Conservation (phyloP, 2,797 vertebrate genomes). For the Anguilla megastoma region DNA sequence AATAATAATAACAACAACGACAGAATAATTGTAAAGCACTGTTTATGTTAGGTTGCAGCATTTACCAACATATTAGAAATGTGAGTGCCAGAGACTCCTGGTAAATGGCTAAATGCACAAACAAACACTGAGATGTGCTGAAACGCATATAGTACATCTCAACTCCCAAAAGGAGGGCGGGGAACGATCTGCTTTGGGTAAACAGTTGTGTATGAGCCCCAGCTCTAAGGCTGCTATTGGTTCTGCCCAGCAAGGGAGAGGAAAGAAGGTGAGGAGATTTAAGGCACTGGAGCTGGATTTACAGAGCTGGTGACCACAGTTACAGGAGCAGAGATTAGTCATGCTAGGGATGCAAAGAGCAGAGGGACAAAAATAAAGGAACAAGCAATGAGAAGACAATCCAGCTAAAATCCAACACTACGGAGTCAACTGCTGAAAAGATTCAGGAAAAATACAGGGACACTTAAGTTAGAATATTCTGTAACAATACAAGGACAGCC, state of each 20-base stretch:
- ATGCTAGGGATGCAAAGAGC: not conserved
- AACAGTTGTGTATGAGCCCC: not conserved
- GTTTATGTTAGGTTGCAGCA: too few species aligned
- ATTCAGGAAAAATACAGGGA: not conserved
- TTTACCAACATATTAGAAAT: too few species aligned
- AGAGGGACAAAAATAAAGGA: not conserved
- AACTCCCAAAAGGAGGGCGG: not conserved
- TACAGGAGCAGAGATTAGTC: not conserved
- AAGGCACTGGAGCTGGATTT: not conserved
- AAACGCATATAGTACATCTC: not conserved
- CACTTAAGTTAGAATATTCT: not conserved
- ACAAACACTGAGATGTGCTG: not conserved
- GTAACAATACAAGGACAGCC: not conserved
- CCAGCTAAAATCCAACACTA: not conserved
- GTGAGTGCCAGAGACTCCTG: not conserved
- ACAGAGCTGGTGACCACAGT: not conserved
- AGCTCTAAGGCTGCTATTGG: not conserved
- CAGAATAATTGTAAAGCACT: too few species aligned
- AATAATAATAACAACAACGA: too few species aligned
- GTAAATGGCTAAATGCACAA: not conserved
- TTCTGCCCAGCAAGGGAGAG: not conserved
- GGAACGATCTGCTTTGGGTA: not conserved
- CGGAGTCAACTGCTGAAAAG: not conserved
- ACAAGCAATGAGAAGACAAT: not conserved
- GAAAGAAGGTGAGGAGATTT: not conserved